phyloP scores from a whole-genome alignment of 2,888 invertebrate species.

The Epicampocera succincta region DNA sequence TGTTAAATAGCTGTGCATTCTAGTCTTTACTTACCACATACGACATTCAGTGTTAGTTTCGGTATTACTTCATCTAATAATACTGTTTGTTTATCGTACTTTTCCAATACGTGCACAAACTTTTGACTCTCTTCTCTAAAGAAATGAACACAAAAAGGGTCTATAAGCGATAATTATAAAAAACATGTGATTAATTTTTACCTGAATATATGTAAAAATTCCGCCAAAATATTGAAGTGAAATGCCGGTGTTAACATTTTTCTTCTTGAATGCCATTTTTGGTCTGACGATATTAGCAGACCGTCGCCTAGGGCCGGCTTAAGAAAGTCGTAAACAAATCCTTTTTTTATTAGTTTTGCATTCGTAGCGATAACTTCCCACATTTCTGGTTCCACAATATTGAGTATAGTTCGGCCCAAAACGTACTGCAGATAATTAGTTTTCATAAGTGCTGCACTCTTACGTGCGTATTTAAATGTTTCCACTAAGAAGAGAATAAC shows the following conservation, averaged over 20 bases:
- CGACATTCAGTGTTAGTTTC: constrained; percentile 75
- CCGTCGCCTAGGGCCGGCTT: constrained; percentile 75
- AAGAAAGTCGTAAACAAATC: constrained; percentile 73
- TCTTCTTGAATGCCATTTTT: constrained; percentile 77
- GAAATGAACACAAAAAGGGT: neutral
- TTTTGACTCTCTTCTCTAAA: constrained; percentile 75
- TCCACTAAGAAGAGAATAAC: constrained; percentile 70
- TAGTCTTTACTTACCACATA: constrained; percentile 71
- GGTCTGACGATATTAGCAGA: constrained; percentile 74
- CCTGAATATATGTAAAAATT: constrained; percentile 78
- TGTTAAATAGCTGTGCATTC: no score
- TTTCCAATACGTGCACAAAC: constrained; percentile 69
- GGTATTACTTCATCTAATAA: constrained; percentile 74
- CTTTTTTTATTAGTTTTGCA: constrained; percentile 74
- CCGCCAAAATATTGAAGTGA: constrained; percentile 77
- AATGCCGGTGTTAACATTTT: constrained; percentile 78
- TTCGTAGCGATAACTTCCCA: constrained; percentile 75
- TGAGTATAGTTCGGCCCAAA: constrained; percentile 70
- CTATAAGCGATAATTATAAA: neutral
- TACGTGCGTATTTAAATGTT: constrained; percentile 71
- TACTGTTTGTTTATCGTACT: constrained; percentile 45
- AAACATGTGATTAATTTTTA: constrained; percentile 40
- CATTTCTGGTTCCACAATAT: constrained; percentile 75
- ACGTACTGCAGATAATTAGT: constrained; percentile 73
- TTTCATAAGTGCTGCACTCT: constrained; percentile 45